phyloP scores from a whole-genome alignment of 2,888 invertebrate species.

The Synanthedon tipuliformis region DNA sequence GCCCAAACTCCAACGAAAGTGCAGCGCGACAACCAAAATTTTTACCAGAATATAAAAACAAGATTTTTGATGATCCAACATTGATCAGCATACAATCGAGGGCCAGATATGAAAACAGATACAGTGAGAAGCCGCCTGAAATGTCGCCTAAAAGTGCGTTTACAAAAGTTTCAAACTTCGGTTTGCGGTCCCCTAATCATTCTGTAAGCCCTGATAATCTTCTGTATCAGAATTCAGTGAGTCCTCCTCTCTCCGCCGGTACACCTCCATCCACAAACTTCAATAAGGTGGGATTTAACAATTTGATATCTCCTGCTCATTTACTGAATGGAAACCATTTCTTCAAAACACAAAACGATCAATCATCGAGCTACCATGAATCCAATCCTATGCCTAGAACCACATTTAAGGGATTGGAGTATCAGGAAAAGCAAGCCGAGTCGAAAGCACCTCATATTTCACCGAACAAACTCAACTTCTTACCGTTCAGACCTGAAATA shows the following conservation, averaged over 20 bases:
- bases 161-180: conserved; percentile 77
- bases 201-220: conserved; percentile 82
- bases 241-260: conserved; percentile 73
- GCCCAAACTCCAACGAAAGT: conserved; percentile 67
- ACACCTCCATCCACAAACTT: conserved; percentile 68
- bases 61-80: conserved; percentile 72
- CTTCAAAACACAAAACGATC: conserved; percentile 64
- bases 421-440: conserved; percentile 43
- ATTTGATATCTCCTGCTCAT: conserved; percentile 54
- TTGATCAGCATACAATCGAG: conserved; percentile 64
- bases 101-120: conserved; percentile 58
- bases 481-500: conserved; percentile 71
- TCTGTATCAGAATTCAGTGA: conserved; percentile 82
- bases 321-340: conserved; percentile 62
- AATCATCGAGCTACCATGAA: conserved; percentile 60
- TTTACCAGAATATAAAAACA: conserved; percentile 65
- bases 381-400: conserved; percentile 36
- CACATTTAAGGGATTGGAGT: conserved; percentile 40
- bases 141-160: conserved; percentile 82
- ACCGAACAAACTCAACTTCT: conserved; percentile 65
- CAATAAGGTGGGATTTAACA: conserved; percentile 48
- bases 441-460: conserved; percentile 39
- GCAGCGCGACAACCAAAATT: conserved; percentile 65
- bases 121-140: conserved; percentile 53
- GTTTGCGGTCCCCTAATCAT: conserved; percentile 74